Base-by-base conservation (phyloP, 2,113 vertebrate species). In the Hippolais icterina region DNA sequence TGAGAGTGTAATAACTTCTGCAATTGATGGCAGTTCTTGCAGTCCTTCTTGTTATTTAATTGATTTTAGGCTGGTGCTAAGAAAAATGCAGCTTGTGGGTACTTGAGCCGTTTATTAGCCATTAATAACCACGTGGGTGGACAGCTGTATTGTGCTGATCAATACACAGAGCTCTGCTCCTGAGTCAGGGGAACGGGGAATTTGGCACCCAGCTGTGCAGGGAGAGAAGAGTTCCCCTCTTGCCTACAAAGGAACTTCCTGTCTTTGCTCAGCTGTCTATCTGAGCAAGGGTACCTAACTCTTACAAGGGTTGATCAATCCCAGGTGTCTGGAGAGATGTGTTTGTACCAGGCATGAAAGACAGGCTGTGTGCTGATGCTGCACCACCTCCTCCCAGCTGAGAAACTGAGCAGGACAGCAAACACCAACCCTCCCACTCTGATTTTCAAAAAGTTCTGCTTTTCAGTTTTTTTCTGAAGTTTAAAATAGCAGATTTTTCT, bases 51-150 rank as follows among this genome's bases (percentile, higher is more conserved):
- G 50, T 79, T 96, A 47, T 64, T 92, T 95, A 83, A 95, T 90
- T 91, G 71, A 93, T 94, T 92, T 64, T 47, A 80, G 70, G n/a
- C 54, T 92, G 70, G 18, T 47, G 22, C 44, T 72, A 77, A 79
- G 90, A 87, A 84, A 95, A 96, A 89, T 93, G 54, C 44, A 83
- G 72, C 76, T 92, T 76, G 49, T 81, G 53, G 46, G 12, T 82
- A 16, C 75, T 82, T 15, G 64, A 82, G 76, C 61, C 84, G 68
- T 71, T 95, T 81, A 78, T 86, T 92, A 90, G 29, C 76, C 72
- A 57, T 95, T 80, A 92, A 78, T 85, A 92, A 81, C 23, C 31
- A 28, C 0, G 61, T 79, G 84, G 85, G 90, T 37, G 90, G 94
- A 92, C 59, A 80, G 35, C 63, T 85, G 35, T 14, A 2, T 57